Evolutionary conservation across 2,113 vertebrate genomes (phyloP).

Genomic region (Pollimyrus isidori): DNA sequence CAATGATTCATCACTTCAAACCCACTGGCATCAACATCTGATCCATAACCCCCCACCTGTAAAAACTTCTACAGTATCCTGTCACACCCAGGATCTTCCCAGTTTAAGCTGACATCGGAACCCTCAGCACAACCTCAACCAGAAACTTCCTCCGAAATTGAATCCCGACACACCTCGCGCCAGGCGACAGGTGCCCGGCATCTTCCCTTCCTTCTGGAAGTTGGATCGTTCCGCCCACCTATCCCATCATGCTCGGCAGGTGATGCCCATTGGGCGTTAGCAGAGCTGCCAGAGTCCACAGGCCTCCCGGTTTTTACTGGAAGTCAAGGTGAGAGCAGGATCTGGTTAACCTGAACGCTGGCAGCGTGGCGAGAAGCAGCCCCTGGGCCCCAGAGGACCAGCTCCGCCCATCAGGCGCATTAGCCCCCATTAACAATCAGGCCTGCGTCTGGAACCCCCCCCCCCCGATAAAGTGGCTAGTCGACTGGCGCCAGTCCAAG

Average conservation of each 20-base stretch:
- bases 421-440: slow-evolving; percentile 11
- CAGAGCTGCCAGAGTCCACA: neutral
- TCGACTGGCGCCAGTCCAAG: slow-evolving; percentile 28
- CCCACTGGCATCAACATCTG: neutral
- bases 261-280: neutral
- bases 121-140: neutral
- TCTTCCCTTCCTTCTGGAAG: neutral
- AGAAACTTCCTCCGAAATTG: neutral
- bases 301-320: neutral
- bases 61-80: neutral
- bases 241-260: neutral
- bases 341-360: slow-evolving; percentile 23
- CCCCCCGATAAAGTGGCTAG: slow-evolving; percentile 24
- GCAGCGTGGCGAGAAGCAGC: neutral
- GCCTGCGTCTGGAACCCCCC: slow-evolving; percentile 9
- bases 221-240: neutral
- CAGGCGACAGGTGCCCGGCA: neutral
- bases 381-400: neutral
- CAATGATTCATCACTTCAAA: neutral
- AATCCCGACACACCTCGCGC: neutral
- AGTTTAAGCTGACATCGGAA: neutral
- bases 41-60: neutral
- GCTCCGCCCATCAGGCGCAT: neutral
- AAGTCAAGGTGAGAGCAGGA: neutral
- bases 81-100: neutral